Evolutionary conservation across 2,888 invertebrate species (phyloP), one percentile per base, ranked within the genome.

Genomic region (Drosophila algonquin): DNA sequence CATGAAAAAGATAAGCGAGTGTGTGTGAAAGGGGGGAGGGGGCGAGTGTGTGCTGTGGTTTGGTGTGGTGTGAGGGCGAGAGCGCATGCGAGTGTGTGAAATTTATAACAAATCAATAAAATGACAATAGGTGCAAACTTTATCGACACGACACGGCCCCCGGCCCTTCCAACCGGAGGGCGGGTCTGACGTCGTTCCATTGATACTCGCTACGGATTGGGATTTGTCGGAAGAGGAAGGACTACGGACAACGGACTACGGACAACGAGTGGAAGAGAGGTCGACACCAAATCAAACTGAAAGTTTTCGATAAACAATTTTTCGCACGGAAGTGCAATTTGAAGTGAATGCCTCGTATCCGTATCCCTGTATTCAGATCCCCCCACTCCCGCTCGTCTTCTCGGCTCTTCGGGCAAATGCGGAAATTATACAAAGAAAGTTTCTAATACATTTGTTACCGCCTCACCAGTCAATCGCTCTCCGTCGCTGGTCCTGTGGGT

Each of bases 271-370:
- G 30, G 30, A 7, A 30, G 30, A 30, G 30, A 30, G 30, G 30
- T 35, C 5, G 12, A 47, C 18, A 16, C 55, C 58, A 65, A 61
- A 63, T 61, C 63, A 50, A 58, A 64, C 67, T 53, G 79, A 80
- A 86, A 87, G 64, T 86, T 86, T 85, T 74, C 79, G 81, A 87
- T 86, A 86, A 87, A 86, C 86, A 86, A 84, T 87, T 87, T 86
- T 87, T 86, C 86, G 85, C 85, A 86, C 88, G 85, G 85, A 86
- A 86, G 85, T 86, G 88, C 88, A 86, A 87, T 87, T 86, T 86
- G 73, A 86, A 78, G 81, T 84, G 83, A 83, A 82, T 80, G 79
- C 75, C 72, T 58, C 40, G 72, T 48, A 63, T 75, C 63, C 48
- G 63, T 14, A 40, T 32, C 51, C 48, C 56, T 6, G 24, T 24